Percentiles rank a stretch among this genome's conserved stretches.
Conservation (phyloP, 2,888 invertebrate species). For the Bombylius discolor region DNA sequence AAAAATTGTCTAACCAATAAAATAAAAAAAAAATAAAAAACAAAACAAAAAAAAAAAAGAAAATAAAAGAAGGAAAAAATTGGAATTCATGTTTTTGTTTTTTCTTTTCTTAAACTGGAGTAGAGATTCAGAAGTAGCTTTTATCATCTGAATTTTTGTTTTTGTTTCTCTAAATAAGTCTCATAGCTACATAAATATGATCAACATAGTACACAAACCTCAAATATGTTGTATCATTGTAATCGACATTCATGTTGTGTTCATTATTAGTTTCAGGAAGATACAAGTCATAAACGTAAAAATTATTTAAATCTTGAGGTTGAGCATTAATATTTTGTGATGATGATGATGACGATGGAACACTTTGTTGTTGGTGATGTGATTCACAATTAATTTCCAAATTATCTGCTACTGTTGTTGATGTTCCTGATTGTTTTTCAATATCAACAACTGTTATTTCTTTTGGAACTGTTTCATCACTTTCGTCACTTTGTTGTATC, state of each 20-base stretch:
- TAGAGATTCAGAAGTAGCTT: too few relatives aligned
- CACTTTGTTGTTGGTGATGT: not conserved
- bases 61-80: too few relatives aligned
- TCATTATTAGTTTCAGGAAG: conserved; percentile 40
- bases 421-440: conserved; percentile 30
- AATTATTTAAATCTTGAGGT: conserved; percentile 19
- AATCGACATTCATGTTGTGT: conserved; percentile 35
- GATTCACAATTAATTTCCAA: too few relatives aligned
- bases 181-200: conserved; percentile 19
- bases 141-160: too few relatives aligned
- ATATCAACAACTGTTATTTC: conserved; percentile 46
- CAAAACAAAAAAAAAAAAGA: too few relatives aligned
- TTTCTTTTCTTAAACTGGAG: too few relatives aligned
- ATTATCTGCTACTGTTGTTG: not conserved
- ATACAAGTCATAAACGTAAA: conserved; percentile 52
- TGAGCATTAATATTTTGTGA: not conserved
- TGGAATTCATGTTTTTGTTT: too few relatives aligned
- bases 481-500: conserved; percentile 19
- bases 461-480: conserved; percentile 11
- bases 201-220: conserved; percentile 36
- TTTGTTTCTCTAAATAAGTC: conserved; percentile 5
- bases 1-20: too few relatives aligned
- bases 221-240: conserved; percentile 23
- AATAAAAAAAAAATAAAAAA: too few relatives aligned
- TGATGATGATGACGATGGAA: not conserved